Evolutionary conservation across 2,888 invertebrate genomes (phyloP).

Genomic region (Smittia aterrima): DNA sequence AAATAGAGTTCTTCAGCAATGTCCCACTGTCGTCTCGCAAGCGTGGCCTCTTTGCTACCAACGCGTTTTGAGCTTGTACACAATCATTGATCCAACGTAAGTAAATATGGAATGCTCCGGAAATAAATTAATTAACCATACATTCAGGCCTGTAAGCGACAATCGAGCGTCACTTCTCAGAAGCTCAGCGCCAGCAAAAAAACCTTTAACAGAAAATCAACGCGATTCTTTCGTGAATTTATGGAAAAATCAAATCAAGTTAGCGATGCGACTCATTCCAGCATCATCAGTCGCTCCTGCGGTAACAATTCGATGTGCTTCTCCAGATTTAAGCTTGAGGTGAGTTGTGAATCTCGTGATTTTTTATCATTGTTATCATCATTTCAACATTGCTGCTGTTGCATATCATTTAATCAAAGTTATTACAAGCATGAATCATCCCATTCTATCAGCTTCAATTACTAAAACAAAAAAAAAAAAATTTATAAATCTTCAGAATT

Average conservation of each 20-base stretch:
- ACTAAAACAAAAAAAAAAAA: too few species aligned
- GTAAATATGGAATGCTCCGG: constrained; percentile 48
- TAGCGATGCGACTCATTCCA: constrained; percentile 95
- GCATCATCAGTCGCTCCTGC: constrained; percentile 72
- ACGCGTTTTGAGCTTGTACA: constrained; percentile 84
- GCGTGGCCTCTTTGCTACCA: constrained; percentile 96
- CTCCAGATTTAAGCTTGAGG: constrained; percentile 89
- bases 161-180: constrained; percentile 92
- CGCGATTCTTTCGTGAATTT: constrained; percentile 92
- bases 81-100: constrained; percentile 92
- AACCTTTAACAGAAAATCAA: constrained; percentile 78
- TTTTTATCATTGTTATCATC: neutral
- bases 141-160: constrained; percentile 84
- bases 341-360: constrained; percentile 52
- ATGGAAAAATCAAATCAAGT: constrained; percentile 96
- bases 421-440: neutral
- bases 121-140: constrained; percentile 32
- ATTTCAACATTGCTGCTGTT: constrained; percentile 28
- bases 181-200: constrained; percentile 81
- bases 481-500: too few species aligned
- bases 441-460: too few species aligned
- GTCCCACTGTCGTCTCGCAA: constrained; percentile 81
- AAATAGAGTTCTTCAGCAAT: constrained; percentile 75
- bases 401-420: neutral
- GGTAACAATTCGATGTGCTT: constrained; percentile 84